Evolutionary conservation across 1,140 invertebrate species (phyloP).

Genomic region (Atta cephalotes): DNA sequence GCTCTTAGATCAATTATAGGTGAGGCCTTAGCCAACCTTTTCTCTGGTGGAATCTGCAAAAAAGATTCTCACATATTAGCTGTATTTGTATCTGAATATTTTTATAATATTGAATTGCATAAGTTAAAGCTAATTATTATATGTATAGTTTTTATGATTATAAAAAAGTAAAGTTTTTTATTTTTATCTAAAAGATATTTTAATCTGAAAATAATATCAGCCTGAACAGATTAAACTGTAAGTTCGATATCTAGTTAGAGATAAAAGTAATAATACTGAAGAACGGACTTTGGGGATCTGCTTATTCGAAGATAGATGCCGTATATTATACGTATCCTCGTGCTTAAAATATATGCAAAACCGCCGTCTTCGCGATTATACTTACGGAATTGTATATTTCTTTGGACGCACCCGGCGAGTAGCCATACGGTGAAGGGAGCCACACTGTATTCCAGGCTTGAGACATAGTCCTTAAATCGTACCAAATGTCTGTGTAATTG

Average conservation of each 20-base stretch:
- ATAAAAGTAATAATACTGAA: background rate
- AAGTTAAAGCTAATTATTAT: slow-evolving; percentile 19
- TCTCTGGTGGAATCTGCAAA: slow-evolving; percentile 85
- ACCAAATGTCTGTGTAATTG: slow-evolving; percentile 90
- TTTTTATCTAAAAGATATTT: background rate
- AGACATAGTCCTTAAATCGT: slow-evolving; percentile 89
- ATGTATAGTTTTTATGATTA: background rate
- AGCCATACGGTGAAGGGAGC: slow-evolving; percentile 90
- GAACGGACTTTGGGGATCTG: background rate
- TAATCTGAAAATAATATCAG: background rate
- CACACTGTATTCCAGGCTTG: slow-evolving; percentile 90
- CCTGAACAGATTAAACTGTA: background rate
- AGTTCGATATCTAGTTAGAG: background rate
- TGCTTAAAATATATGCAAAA: background rate
- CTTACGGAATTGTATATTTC: slow-evolving; percentile 90
- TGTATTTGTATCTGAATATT: background rate
- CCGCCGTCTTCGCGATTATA: slow-evolving; percentile 21
- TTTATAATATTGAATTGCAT: background rate
- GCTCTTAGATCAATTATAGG: slow-evolving; percentile 94
- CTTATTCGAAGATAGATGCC: background rate
- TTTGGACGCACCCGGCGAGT: slow-evolving; percentile 91
- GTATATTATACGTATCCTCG: background rate
- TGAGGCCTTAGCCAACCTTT: slow-evolving; percentile 88
- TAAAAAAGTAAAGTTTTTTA: background rate
- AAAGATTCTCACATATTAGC: slow-evolving; percentile 6